Conservation (phyloP, 2,888 invertebrate genomes). For the Cryptus viduatorius region DNA sequence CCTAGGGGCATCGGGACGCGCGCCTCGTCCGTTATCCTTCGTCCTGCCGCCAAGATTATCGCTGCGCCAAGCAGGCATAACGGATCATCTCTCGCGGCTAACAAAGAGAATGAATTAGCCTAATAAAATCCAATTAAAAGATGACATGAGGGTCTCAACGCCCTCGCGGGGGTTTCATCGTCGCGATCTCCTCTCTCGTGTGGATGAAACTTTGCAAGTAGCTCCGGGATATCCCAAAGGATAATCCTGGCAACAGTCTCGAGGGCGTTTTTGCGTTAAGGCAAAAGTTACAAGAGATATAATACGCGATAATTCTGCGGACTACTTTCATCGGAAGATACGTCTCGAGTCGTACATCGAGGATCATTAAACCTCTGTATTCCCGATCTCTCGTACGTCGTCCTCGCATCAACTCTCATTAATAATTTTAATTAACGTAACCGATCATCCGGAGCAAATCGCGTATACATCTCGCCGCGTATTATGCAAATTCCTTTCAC, state of each 20-base stretch:
- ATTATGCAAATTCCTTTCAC: slow-evolving; percentile 52
- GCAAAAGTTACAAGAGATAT: slow-evolving; percentile 15
- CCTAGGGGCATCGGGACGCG: slow-evolving; percentile 53
- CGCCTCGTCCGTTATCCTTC: slow-evolving; percentile 47
- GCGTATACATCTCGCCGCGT: slow-evolving; percentile 25
- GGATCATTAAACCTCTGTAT: slow-evolving; percentile 54
- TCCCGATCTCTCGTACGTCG: slow-evolving; percentile 17
- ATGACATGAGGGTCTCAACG: slow-evolving; percentile 54
- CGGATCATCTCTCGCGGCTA: slow-evolving; percentile 49
- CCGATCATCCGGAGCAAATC: slow-evolving; percentile 51
- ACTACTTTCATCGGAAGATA: slow-evolving; percentile 37
- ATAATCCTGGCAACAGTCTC: slow-evolving; percentile 30
- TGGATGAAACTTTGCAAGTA: slow-evolving; percentile 60
- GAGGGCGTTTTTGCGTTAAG: slow-evolving; percentile 24
- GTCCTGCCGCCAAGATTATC: neutral
- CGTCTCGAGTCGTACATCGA: slow-evolving; percentile 16
- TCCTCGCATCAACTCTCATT: slow-evolving; percentile 59
- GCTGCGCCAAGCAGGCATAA: slow-evolving; percentile 19
- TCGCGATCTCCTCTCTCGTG: slow-evolving; percentile 61
- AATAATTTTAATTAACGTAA: slow-evolving; percentile 64
- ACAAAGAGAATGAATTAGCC: slow-evolving; percentile 71
- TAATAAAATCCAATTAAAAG: slow-evolving; percentile 78
- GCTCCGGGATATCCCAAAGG: slow-evolving; percentile 29
- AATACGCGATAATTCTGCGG: slow-evolving; percentile 16
- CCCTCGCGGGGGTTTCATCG: slow-evolving; percentile 48